A percentile compares a stretch with the other conserved stretches of the same genome.
Evolutionary conservation across 2,888 invertebrate genomes (phyloP).

Genomic region (Drosophila engyochracea): DNA sequence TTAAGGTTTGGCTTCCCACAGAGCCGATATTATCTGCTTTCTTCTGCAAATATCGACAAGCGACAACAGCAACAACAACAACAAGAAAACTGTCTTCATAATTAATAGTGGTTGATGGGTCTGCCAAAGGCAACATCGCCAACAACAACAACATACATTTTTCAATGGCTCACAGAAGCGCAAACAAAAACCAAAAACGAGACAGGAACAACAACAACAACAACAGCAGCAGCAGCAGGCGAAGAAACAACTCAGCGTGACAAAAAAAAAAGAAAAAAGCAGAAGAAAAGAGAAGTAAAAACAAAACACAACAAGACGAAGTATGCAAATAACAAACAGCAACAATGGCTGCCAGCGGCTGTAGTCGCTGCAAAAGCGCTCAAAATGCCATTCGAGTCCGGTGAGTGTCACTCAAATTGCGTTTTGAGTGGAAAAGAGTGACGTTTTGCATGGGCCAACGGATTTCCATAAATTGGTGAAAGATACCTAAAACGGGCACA

Average conservation of each 20-base stretch:
- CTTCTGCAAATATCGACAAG: slow-evolving; percentile 59
- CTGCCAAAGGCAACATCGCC: slow-evolving; percentile 40
- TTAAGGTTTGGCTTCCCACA: slow-evolving; percentile 19
- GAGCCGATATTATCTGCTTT: slow-evolving; percentile 48
- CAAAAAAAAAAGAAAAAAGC: slow-evolving; percentile 19
- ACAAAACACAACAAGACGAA: slow-evolving; percentile 27
- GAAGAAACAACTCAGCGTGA: slow-evolving; percentile 30
- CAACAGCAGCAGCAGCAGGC: slow-evolving; percentile 19
- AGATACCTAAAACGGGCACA: slow-evolving; percentile 74
- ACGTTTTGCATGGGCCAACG: slow-evolving; percentile 73
- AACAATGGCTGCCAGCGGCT: slow-evolving; percentile 8
- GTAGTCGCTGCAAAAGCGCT: slow-evolving; percentile 41
- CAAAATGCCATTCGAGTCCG: slow-evolving; percentile 70
- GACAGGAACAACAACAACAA: slow-evolving; percentile 17
- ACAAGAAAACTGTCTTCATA: slow-evolving; percentile 50
- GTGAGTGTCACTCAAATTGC: slow-evolving; percentile 71
- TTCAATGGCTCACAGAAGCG: slow-evolving; percentile 29
- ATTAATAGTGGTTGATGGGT: slow-evolving; percentile 64
- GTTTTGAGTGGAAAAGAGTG: slow-evolving; percentile 75
- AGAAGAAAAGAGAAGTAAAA: slow-evolving; percentile 5
- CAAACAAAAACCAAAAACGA: slow-evolving; percentile 21
- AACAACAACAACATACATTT: slow-evolving; percentile 57
- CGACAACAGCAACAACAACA: slow-evolving; percentile 33
- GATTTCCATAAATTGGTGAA: slow-evolving; percentile 82
- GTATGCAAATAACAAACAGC: slow-evolving; percentile 42